These are phyloP conservation scores for Trachymyrmex cornetzi DNA, from an alignment of 1,140 invertebrate genomes.

Conservation along the genomic window DNA sequence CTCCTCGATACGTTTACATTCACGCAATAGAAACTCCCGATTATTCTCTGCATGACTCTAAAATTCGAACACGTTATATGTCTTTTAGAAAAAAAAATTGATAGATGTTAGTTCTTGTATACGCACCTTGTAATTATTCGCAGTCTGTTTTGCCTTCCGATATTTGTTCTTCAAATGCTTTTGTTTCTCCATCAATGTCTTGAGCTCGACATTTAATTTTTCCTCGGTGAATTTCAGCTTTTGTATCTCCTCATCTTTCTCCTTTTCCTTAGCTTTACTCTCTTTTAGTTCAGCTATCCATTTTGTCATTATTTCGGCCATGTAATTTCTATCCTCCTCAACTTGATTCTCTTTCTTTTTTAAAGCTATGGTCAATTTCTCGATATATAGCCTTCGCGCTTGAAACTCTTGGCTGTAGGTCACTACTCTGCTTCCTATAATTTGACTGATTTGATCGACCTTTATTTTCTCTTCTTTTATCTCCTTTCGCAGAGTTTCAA, in stretches of 20 bases:
- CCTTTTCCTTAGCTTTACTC: conserved; percentile 76
- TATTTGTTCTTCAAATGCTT: conserved; percentile 81
- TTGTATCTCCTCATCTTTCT: conserved; percentile 75
- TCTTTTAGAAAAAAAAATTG: not conserved
- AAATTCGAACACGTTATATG: conserved; percentile 52
- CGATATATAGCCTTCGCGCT: conserved; percentile 77
- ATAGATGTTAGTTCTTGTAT: not conserved
- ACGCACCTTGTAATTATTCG: conserved; percentile 83
- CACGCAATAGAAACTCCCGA: conserved; percentile 77
- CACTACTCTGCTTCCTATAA: conserved; percentile 79
- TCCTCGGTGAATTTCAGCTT: conserved; percentile 74
- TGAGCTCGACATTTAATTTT: conserved; percentile 72
- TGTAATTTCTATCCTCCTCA: conserved; percentile 80
- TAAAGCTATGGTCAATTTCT: conserved; percentile 76
- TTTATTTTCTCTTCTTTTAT: conserved; percentile 79
- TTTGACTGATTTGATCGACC: conserved; percentile 79
- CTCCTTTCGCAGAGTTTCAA: conserved; percentile 75
- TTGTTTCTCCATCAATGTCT: conserved; percentile 76
- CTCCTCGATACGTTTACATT: conserved; percentile 81
- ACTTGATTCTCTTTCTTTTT: conserved; percentile 78
- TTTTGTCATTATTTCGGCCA: conserved; percentile 81
- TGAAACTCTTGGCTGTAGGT: conserved; percentile 77
- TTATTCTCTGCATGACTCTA: conserved; percentile 79
- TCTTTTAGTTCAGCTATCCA: conserved; percentile 80
- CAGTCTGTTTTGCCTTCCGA: conserved; percentile 78